These are phyloP conservation scores for Sphenopsis melanotis DNA, from an alignment of 2,797 vertebrate species.

Conservation along the genomic window DNA sequence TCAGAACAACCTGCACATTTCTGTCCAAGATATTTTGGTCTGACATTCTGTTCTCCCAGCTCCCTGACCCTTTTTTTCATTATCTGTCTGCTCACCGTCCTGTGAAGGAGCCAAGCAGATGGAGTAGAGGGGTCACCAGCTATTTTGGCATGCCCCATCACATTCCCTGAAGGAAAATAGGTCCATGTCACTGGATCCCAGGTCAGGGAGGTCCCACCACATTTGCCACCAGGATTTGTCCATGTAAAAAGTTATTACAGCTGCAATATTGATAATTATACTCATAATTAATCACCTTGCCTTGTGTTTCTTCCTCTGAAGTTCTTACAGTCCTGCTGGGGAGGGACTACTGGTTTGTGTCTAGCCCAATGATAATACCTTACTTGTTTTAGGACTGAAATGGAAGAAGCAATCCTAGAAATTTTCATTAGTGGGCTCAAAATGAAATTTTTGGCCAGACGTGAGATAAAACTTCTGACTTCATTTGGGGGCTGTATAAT, in stretches of 20 bases:
- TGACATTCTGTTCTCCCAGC: neutral
- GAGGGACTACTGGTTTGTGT: neutral
- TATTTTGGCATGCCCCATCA: neutral
- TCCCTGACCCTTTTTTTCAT: neutral
- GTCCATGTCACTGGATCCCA: neutral
- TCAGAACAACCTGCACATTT: constrained; percentile 35
- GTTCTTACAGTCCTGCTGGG: neutral
- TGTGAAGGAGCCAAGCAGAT: neutral
- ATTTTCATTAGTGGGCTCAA: neutral
- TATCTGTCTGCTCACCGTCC: neutral
- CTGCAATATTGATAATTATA: neutral
- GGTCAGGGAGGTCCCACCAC: neutral
- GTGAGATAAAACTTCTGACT: neutral
- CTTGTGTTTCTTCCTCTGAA: neutral
- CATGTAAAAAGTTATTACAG: neutral
- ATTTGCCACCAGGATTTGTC: neutral
- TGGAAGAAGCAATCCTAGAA: neutral
- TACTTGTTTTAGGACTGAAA: neutral
- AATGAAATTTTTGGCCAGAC: neutral
- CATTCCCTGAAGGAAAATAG: neutral
- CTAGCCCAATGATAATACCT: neutral
- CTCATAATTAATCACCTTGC: neutral
- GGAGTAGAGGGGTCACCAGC: neutral
- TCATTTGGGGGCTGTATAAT: neutral
- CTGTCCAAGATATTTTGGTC: neutral